Evolutionary conservation across 2,113 vertebrate genomes (phyloP).

Genomic region (Cariama cristata): DNA sequence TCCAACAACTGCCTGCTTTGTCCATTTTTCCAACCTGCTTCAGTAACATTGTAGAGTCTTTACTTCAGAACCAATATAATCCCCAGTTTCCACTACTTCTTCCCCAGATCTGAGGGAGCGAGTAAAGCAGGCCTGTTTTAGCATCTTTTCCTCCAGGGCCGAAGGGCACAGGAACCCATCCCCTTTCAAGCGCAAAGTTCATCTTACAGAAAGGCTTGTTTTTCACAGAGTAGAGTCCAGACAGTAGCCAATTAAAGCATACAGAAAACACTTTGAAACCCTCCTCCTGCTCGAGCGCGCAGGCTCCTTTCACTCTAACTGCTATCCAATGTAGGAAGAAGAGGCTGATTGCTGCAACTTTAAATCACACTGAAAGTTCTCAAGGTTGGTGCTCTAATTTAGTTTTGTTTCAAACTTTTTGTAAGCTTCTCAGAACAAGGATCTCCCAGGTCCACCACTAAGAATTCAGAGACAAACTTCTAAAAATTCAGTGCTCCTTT

Average conservation of each 20-base stretch:
- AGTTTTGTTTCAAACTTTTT: slow-evolving; percentile 28
- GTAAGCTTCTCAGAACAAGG: slow-evolving; percentile 70
- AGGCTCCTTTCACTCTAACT: slow-evolving; percentile 60
- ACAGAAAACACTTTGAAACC: slow-evolving; percentile 74
- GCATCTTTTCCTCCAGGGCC: slow-evolving; percentile 48
- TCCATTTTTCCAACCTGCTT: slow-evolving; percentile 23
- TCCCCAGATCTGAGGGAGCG: background rate
- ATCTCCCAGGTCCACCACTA: slow-evolving; percentile 83
- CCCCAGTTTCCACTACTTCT: slow-evolving; percentile 64
- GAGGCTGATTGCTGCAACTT: slow-evolving; percentile 80
- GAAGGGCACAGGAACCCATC: slow-evolving; percentile 74
- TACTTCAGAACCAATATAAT: slow-evolving; percentile 65
- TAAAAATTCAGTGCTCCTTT: slow-evolving; percentile 76
- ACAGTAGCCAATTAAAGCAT: slow-evolving; percentile 79
- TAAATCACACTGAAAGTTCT: slow-evolving; percentile 78
- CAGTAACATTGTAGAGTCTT: slow-evolving; percentile 8
- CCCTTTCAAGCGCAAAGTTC: slow-evolving; percentile 66
- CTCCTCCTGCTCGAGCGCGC: slow-evolving; percentile 71
- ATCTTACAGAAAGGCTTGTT: slow-evolving; percentile 69
- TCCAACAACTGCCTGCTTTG: slow-evolving; percentile 58
- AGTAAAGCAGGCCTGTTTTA: slow-evolving; percentile 59
- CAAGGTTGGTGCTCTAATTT: slow-evolving; percentile 82
- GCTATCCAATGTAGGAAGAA: slow-evolving; percentile 69
- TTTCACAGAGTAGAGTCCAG: slow-evolving; percentile 75
- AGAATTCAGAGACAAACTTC: slow-evolving; percentile 82